These are phyloP conservation scores for Pristionchus fissidentatus DNA, from an alignment of 2,888 invertebrate species.

Conservation along the genomic window DNA sequence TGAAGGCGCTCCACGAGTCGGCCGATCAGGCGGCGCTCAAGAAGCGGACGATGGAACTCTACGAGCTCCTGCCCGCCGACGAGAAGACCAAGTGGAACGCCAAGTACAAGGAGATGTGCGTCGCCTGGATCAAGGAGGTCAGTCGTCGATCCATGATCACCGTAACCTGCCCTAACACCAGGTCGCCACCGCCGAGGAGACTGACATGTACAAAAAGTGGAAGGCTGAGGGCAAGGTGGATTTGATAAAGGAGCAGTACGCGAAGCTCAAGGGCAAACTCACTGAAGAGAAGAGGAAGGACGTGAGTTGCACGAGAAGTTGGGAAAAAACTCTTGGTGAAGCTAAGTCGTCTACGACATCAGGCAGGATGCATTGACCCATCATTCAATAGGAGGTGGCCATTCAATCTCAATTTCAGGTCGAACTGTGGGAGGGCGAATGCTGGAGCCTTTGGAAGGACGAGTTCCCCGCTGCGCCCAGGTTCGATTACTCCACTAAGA, in stretches of 20 bases:
- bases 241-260: constrained; percentile 55
- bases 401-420: constrained; percentile 18
- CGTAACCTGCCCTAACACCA: background rate
- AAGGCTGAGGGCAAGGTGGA: constrained; percentile 53
- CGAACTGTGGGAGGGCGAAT: constrained; percentile 46
- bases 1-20: constrained; percentile 15
- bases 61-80: constrained; percentile 52
- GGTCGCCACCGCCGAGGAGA: constrained; percentile 43
- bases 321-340: background rate
- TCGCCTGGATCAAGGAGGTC: constrained; percentile 57
- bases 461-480: constrained; percentile 37
- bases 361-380: too few relatives aligned
- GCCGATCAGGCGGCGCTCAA: constrained; percentile 50
- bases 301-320: constrained; percentile 54
- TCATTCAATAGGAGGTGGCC: background rate
- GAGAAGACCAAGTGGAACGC: constrained; percentile 57
- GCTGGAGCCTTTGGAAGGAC: constrained; percentile 46
- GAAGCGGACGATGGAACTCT: constrained; percentile 57
- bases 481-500: background rate
- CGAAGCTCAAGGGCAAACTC: constrained; percentile 59
- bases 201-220: constrained; percentile 51
- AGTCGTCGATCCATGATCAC: background rate
- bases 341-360: background rate
- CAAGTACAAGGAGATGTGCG: constrained; percentile 58
- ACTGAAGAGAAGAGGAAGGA: constrained; percentile 54